A percentile compares a stretch with the other conserved stretches of the same genome.
Evolutionary conservation across 2,888 invertebrate genomes (phyloP).

Genomic region (Hydroisotoma schaefferi): DNA sequence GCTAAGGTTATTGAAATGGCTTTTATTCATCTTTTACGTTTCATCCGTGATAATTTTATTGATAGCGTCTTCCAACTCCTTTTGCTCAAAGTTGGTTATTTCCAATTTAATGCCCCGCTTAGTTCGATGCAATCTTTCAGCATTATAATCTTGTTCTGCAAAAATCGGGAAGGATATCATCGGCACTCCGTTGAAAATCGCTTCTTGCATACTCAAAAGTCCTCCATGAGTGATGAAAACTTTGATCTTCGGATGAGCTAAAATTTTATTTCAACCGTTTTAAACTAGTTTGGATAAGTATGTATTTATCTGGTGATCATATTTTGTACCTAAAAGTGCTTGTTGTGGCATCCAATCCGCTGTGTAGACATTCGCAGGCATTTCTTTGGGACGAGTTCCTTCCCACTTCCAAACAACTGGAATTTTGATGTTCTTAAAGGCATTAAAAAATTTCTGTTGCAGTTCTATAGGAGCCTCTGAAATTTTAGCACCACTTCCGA

Average conservation of each 20-base stretch:
- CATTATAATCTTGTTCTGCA: slow-evolving; percentile 40
- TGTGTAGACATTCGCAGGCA: slow-evolving; percentile 30
- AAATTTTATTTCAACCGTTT: too few species aligned
- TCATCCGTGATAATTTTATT: slow-evolving; percentile 23
- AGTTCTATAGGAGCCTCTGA: slow-evolving; percentile 73
- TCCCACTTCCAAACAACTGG: slow-evolving; percentile 39
- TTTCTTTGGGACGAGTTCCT: slow-evolving; percentile 19
- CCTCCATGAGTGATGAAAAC: slow-evolving; percentile 43
- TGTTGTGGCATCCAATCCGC: slow-evolving; percentile 38
- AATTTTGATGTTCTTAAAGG: slow-evolving; percentile 54
- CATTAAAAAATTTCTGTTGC: slow-evolving; percentile 66
- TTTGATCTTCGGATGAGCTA: slow-evolving; percentile 33
- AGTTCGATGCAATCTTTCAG: slow-evolving; percentile 32
- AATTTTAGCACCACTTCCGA: slow-evolving; percentile 50
- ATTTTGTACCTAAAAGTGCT: slow-evolving; percentile 33
- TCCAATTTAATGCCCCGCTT: slow-evolving; percentile 37
- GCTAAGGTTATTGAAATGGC: too few species aligned
- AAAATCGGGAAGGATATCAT: slow-evolving; percentile 37
- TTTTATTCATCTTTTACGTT: slow-evolving; percentile 16
- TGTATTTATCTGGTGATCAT: not conserved
- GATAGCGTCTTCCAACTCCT: slow-evolving; percentile 29
- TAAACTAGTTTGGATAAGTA: too few species aligned
- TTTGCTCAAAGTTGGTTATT: slow-evolving; percentile 19
- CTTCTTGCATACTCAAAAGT: slow-evolving; percentile 34
- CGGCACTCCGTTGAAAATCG: slow-evolving; percentile 32